Base-by-base conservation (phyloP, 2,888 invertebrate genomes). In the Saturnia japonica region DNA sequence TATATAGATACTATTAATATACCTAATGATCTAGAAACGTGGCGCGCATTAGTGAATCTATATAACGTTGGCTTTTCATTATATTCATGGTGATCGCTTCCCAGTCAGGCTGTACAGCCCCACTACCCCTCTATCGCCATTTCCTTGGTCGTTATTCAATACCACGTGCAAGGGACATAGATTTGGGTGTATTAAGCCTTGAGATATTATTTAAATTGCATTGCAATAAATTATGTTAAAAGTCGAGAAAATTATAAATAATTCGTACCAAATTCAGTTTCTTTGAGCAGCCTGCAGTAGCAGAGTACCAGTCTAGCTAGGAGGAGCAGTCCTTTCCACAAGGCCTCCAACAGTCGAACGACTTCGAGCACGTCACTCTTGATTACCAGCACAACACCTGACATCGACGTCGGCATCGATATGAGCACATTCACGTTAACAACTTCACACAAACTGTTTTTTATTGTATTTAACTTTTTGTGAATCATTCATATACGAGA, bases 261-360 rank as follows among this genome's bases (percentile, higher is more conserved):
- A 68, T 68, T 69, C 72, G 51, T 76, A 91, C 91, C 91, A 78
- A 82, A 82, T 69, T 85, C 69, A 74, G 85, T 74, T 77, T 86
- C 81, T 74, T 88, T 87, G 71, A 93, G 73, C 86, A 94, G 70
- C 84, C 94, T 78, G 74, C 84, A 89, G 82, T 85, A 89, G 76
- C 80, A 82, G 77, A 89, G 78, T 85, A 95, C 80, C 82, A 95
- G 80, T 84, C 94, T 79, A 73, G 89, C 88, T 83, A 95, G 75
- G 79, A 94, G 78, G 74, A 95, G 87, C 68, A 94, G 82, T 1
- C 93, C 92, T 75, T 93, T 91, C 84, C 95, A 94, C 87, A 94
- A 95, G 51, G 93, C 91, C 75, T 95, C 95, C 74, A 95, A 82
- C 45, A 94, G 81, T 8, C 91, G 86, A 45, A 94, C 84, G 60